Percentiles rank a stretch among this genome's conserved stretches.
Evolutionary conservation across 2,797 vertebrate species (phyloP).

Genomic region (Artibeus lituratus): DNA sequence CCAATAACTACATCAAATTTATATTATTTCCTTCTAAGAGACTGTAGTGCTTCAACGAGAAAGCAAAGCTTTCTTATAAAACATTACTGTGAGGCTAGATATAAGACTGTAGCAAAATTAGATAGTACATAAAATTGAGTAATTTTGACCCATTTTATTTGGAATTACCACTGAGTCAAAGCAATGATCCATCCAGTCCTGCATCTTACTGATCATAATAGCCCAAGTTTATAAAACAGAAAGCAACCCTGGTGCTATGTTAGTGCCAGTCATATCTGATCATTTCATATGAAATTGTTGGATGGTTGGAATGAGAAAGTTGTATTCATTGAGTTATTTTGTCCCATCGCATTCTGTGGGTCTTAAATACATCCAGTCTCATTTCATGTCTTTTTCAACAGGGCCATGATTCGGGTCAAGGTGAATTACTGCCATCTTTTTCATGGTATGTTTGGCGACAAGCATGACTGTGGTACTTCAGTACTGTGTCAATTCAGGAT

Average conservation of each 20-base stretch:
- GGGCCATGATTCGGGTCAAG: background rate
- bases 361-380: background rate
- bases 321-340: background rate
- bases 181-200: background rate
- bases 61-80: slow-evolving; percentile 27
- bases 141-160: slow-evolving; percentile 40
- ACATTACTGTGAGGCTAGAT: background rate
- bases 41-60: background rate
- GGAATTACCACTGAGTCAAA: slow-evolving; percentile 32
- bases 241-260: background rate
- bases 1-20: background rate
- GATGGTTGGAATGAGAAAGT: background rate
- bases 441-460: background rate
- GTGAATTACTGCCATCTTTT: background rate
- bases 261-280: background rate
- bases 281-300: background rate
- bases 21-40: background rate
- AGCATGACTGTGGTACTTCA: background rate
- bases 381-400: background rate
- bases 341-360: background rate
- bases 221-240: background rate
- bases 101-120: background rate
- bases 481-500: background rate
- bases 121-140: background rate
- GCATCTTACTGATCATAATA: background rate